Percentiles rank a stretch among this genome's conserved stretches.
phyloP scores from a whole-genome alignment of 1,140 invertebrate genomes.

The Drosophila pseudoananassae region DNA sequence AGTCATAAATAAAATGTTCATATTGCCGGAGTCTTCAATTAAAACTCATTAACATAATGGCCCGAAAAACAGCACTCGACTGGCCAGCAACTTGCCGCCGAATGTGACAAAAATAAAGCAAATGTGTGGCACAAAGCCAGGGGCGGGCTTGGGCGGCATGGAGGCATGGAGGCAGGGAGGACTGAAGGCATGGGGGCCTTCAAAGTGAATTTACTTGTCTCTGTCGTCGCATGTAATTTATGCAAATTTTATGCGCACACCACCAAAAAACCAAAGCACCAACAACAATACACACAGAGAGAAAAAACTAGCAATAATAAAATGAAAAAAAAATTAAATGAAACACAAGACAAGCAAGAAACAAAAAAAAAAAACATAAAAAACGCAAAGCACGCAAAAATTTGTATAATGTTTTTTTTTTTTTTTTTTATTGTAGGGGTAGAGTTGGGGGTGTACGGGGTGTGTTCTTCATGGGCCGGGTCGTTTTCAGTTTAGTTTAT shows the following conservation, averaged over 20 bases:
- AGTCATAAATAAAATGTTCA: slow-evolving; percentile 37
- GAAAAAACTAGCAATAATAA: slow-evolving; percentile 10
- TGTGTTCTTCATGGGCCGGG: slow-evolving; percentile 7
- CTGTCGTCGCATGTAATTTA: slow-evolving; percentile 66
- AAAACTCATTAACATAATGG: slow-evolving; percentile 75
- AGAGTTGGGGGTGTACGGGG: neutral
- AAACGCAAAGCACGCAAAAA: slow-evolving; percentile 47
- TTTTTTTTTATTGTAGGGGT: slow-evolving; percentile 1
- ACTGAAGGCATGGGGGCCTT: slow-evolving; percentile 10
- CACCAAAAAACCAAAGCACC: slow-evolving; percentile 50
- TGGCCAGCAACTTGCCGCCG: slow-evolving; percentile 11
- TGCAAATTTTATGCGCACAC: slow-evolving; percentile 76
- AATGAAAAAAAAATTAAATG: slow-evolving; percentile 28
- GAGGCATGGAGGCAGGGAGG: neutral
- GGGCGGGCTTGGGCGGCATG: neutral
- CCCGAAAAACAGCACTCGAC: slow-evolving; percentile 46
- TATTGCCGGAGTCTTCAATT: slow-evolving; percentile 58
- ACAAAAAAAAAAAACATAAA: slow-evolving; percentile 21
- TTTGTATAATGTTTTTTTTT: slow-evolving; percentile 15
- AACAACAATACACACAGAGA: slow-evolving; percentile 1
- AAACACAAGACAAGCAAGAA: slow-evolving; percentile 27
- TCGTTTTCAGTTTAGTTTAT: slow-evolving; percentile 62
- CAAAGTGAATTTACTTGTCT: slow-evolving; percentile 50
- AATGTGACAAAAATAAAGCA: slow-evolving; percentile 46
- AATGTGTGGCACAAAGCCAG: slow-evolving; percentile 1